A percentile compares a stretch with the other conserved stretches of the same genome.
phyloP scores from a whole-genome alignment of 1,140 invertebrate genomes.

The Berghia stephanieae region DNA sequence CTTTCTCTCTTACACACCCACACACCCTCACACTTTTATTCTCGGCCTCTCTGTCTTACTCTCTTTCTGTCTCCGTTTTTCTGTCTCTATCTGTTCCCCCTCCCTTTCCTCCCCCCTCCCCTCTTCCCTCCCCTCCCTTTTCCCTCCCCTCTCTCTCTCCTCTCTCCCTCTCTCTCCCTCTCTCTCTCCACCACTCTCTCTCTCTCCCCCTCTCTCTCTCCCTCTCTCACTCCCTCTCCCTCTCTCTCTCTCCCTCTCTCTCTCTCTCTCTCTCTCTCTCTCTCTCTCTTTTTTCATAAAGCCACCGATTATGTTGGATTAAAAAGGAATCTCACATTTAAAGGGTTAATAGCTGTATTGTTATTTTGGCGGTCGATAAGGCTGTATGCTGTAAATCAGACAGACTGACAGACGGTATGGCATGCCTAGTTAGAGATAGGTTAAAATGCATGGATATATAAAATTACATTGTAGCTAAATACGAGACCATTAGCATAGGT shows the following conservation, averaged over 20 bases:
- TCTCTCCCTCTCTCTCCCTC: conserved; percentile 31
- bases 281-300: not conserved
- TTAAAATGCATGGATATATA: too few species aligned
- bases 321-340: too few species aligned
- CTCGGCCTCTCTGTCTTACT: conserved; percentile 22
- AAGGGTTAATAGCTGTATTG: too few species aligned
- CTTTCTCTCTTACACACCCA: not conserved
- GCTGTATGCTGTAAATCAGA: too few species aligned
- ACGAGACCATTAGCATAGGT: too few species aligned
- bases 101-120: not conserved
- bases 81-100: not conserved
- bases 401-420: too few species aligned
- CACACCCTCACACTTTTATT: too few species aligned
- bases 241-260: conserved; percentile 5
- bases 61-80: conserved; percentile 22
- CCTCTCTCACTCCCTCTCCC: conserved; percentile 1
- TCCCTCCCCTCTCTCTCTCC: not conserved
- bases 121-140: not conserved
- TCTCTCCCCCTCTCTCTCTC: conserved; percentile 22
- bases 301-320: too few species aligned
- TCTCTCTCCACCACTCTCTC: conserved; percentile 26
- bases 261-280: conserved; percentile 8
- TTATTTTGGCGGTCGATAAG: too few species aligned
- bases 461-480: too few species aligned
- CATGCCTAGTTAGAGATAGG: too few species aligned